These are phyloP conservation scores for Tricholauxania praeusta DNA, from an alignment of 2,888 invertebrate genomes.

Conservation along the genomic window DNA sequence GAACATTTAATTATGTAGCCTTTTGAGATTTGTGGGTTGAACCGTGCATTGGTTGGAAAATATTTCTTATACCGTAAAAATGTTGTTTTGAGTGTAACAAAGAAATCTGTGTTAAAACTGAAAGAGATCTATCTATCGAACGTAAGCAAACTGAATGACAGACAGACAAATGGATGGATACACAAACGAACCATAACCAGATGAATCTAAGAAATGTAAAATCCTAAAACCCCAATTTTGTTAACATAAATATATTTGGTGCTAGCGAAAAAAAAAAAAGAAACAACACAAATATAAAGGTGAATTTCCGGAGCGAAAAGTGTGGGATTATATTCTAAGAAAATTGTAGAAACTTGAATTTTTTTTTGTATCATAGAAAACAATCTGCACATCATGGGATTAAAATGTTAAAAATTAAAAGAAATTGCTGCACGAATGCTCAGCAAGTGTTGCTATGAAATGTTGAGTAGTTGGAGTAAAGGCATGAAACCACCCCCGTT, in stretches of 20 bases:
- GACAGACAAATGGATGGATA: neutral
- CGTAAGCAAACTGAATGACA: neutral
- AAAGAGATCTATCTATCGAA: slow-evolving; percentile 15
- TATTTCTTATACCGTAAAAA: neutral
- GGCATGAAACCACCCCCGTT: too few species aligned
- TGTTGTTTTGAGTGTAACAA: neutral
- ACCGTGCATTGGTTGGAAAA: neutral
- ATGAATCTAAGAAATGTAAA: slow-evolving; percentile 11
- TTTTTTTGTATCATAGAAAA: too few species aligned
- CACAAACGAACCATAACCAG: slow-evolving; percentile 1
- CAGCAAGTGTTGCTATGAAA: too few species aligned
- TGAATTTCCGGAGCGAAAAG: too few species aligned
- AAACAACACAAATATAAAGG: neutral
- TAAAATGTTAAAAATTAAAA: slow-evolving; percentile 52
- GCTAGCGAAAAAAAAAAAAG: neutral
- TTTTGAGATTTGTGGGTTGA: neutral
- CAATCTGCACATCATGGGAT: slow-evolving; percentile 42
- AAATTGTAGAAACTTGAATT: too few species aligned
- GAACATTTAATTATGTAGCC: slow-evolving; percentile 25
- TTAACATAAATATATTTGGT: slow-evolving; percentile 7
- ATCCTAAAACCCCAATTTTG: slow-evolving; percentile 17
- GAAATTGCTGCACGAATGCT: slow-evolving; percentile 38
- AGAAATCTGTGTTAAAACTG: slow-evolving; percentile 22
- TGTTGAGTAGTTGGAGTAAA: too few species aligned
- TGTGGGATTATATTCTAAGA: too few species aligned